Conservation (phyloP, 2,888 invertebrate species). For the Orchesella flavescens region DNA sequence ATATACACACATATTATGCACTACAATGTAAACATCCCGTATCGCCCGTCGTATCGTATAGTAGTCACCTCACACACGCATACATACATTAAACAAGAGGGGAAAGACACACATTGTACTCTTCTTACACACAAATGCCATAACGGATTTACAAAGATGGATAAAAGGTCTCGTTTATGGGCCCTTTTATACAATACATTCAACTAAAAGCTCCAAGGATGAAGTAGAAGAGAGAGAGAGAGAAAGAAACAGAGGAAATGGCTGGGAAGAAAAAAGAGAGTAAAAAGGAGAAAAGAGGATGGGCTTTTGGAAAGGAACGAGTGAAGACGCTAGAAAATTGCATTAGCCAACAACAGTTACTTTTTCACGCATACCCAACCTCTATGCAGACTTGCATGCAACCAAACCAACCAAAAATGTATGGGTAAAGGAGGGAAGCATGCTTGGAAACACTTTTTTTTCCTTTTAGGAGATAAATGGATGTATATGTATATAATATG, state of each 20-base stretch:
- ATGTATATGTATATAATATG: background rate
- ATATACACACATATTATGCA: constrained; percentile 6
- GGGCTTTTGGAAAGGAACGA: constrained; percentile 47
- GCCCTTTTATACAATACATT: background rate
- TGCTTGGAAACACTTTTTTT: too few relatives aligned
- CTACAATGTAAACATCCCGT: constrained; percentile 1
- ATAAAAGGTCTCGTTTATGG: constrained; percentile 35
- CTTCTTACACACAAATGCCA: constrained; percentile 8
- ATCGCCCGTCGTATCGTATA: background rate
- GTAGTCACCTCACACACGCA: background rate
- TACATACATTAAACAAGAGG: background rate
- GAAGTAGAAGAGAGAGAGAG: constrained; percentile 23
- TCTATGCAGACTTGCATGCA: constrained; percentile 46
- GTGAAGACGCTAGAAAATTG: constrained; percentile 53
- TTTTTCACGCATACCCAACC: constrained; percentile 57
- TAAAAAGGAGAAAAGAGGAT: constrained; percentile 34
- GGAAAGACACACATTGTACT: constrained; percentile 3
- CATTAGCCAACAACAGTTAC: constrained; percentile 57
- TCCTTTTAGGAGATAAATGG: background rate
- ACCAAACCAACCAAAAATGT: constrained; percentile 31
- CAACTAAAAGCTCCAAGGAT: constrained; percentile 30
- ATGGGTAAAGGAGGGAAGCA: background rate
- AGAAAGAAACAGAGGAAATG: constrained; percentile 15
- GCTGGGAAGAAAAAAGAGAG: constrained; percentile 11
- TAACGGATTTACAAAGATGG: constrained; percentile 26